Percentiles rank a stretch among this genome's conserved stretches.
phyloP scores from a whole-genome alignment of 2,113 vertebrate genomes.

The Miniopterus natalensis region DNA sequence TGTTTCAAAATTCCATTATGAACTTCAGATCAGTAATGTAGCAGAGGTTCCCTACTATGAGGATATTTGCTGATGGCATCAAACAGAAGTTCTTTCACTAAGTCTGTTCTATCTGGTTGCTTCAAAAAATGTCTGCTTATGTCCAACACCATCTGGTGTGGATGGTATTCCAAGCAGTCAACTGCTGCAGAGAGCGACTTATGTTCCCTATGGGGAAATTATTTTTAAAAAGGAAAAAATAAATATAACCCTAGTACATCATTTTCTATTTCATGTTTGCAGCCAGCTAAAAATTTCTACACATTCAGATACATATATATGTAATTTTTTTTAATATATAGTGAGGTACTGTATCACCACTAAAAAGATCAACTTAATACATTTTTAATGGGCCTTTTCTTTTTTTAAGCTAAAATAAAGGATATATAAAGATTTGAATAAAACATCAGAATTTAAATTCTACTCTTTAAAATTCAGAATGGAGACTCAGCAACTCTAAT shows the following conservation, averaged over 20 bases:
- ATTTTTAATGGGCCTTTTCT: not conserved
- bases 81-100: slow-evolving; percentile 92
- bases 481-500: not conserved
- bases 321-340: not conserved
- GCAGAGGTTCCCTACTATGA: slow-evolving; percentile 87
- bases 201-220: slow-evolving; percentile 87
- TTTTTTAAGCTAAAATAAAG: not conserved
- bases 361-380: not conserved
- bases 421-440: not conserved
- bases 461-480: slow-evolving; percentile 21
- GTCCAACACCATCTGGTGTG: slow-evolving; percentile 92
- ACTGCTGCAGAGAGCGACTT: slow-evolving; percentile 92
- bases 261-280: slow-evolving; percentile 7
- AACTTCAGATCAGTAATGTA: slow-evolving; percentile 92
- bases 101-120: slow-evolving; percentile 83
- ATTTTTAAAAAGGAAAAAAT: not conserved
- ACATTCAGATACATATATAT: not conserved
- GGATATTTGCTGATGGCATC: slow-evolving; percentile 91
- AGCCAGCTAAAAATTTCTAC: not conserved
- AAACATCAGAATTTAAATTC: not conserved
- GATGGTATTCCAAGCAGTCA: slow-evolving; percentile 93
- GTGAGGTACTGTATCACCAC: not conserved
- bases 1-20: slow-evolving; percentile 90
- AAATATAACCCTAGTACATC: not conserved
- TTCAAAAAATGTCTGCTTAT: slow-evolving; percentile 90